A percentile compares a stretch with the other conserved stretches of the same genome.
Evolutionary conservation across 2,888 invertebrate species (phyloP).

Genomic region (Caenorhabditis macrosperma): DNA sequence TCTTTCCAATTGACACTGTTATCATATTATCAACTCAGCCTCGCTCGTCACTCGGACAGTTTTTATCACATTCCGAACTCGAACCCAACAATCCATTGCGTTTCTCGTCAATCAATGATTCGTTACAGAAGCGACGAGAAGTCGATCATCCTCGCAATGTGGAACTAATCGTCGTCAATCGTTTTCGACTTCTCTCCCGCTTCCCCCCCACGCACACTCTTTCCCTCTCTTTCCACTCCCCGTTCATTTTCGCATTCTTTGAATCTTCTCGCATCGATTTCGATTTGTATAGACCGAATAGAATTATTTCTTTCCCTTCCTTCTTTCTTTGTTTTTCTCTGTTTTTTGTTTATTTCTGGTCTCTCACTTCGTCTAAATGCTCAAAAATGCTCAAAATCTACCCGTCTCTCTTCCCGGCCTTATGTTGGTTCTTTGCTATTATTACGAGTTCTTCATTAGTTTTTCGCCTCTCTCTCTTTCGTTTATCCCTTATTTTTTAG

Average conservation of each 20-base stretch:
- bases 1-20: not conserved
- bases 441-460: conserved; percentile 8
- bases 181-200: no score
- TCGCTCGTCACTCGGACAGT: not conserved
- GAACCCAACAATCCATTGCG: not conserved
- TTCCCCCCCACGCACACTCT: not conserved
- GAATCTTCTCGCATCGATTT: not conserved
- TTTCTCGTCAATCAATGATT: not conserved
- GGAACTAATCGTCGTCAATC: no score
- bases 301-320: not conserved
- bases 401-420: not conserved
- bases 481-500: conserved; percentile 11
- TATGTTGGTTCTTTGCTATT: not conserved
- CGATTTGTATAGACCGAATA: not conserved
- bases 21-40: conserved; percentile 28
- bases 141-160: no score
- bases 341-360: not conserved
- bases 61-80: not conserved
- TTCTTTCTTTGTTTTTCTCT: not conserved
- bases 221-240: not conserved
- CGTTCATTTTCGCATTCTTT: no score
- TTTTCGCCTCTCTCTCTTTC: not conserved
- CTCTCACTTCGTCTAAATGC: not conserved
- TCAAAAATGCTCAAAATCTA: not conserved
- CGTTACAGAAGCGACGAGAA: not conserved